Evolutionary conservation across 1,140 invertebrate species (phyloP).

Genomic region (Aphelenchoides besseyi): DNA sequence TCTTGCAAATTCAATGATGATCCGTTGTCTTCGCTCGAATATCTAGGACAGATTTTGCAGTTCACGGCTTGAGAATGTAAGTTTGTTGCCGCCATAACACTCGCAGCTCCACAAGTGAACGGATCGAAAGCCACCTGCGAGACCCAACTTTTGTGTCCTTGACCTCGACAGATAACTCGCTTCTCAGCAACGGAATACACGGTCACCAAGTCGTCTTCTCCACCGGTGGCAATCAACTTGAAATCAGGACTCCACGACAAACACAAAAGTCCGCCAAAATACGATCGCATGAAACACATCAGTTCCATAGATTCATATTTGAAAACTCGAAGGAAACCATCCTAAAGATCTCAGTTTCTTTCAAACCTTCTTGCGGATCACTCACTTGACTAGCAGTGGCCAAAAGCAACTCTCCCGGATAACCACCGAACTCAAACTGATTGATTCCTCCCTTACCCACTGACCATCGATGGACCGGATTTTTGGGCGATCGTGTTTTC

Average conservation of each 20-base stretch:
- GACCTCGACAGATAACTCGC: slow-evolving; percentile 86
- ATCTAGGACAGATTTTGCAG: not conserved
- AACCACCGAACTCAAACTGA: slow-evolving; percentile 88
- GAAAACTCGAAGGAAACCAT: slow-evolving; percentile 92
- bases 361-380: slow-evolving; percentile 14
- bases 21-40: not conserved
- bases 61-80: not conserved
- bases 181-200: slow-evolving; percentile 78
- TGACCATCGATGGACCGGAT: slow-evolving; percentile 83
- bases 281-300: slow-evolving; percentile 70
- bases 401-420: slow-evolving; percentile 82
- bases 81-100: not conserved
- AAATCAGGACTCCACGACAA: slow-evolving; percentile 80
- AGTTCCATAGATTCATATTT: slow-evolving; percentile 95
- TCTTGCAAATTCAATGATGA: not conserved
- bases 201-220: slow-evolving; percentile 96
- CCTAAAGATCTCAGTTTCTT: slow-evolving; percentile 72
- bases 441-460: slow-evolving; percentile 79
- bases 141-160: slow-evolving; percentile 90
- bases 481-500: slow-evolving; percentile 90
- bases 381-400: slow-evolving; percentile 72
- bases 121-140: slow-evolving; percentile 91
- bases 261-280: slow-evolving; percentile 89
- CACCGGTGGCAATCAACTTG: slow-evolving; percentile 66
- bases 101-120: slow-evolving; percentile 68